Evolutionary conservation across 1,140 invertebrate species (phyloP).

Genomic region (Elymnias hypermnestra): DNA sequence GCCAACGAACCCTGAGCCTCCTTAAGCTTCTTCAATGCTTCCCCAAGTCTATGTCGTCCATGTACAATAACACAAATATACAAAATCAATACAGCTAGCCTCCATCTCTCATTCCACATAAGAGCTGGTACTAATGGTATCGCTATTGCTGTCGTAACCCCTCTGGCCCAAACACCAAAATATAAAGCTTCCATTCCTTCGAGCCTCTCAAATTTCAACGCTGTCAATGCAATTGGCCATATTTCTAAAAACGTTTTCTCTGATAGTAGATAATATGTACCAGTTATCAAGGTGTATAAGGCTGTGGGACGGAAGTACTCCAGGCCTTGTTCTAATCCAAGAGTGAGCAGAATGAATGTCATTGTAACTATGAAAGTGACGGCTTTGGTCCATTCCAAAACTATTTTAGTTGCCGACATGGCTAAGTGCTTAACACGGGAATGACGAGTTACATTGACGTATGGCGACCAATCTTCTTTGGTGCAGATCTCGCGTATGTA

Average conservation of each 20-base stretch:
- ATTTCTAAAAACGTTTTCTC: constrained; percentile 83
- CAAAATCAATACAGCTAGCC: constrained; percentile 76
- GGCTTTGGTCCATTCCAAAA: constrained; percentile 88
- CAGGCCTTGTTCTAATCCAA: constrained; percentile 85
- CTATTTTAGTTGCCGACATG: constrained; percentile 88
- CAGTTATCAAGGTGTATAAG: constrained; percentile 80
- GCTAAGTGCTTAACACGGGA: constrained; percentile 85
- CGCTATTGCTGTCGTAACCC: constrained; percentile 76
- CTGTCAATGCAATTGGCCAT: constrained; percentile 76
- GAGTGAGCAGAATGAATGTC: constrained; percentile 85
- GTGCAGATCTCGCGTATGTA: constrained; percentile 84
- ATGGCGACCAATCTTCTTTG: constrained; percentile 86
- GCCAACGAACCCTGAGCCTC: constrained; percentile 79
- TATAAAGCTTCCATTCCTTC: constrained; percentile 83
- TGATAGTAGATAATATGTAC: constrained; percentile 83
- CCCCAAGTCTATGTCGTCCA: constrained; percentile 78
- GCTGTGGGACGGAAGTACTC: constrained; percentile 83
- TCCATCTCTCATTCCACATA: constrained; percentile 76
- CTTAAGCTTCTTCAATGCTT: constrained; percentile 74
- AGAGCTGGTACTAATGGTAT: constrained; percentile 76
- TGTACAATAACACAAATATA: constrained; percentile 84
- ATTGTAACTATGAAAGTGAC: constrained; percentile 87
- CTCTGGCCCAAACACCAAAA: constrained; percentile 79
- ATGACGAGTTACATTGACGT: constrained; percentile 83
- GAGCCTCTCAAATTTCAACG: constrained; percentile 78